Conservation (phyloP, 1,140 invertebrate species). For the Hesperophylax magnus region DNA sequence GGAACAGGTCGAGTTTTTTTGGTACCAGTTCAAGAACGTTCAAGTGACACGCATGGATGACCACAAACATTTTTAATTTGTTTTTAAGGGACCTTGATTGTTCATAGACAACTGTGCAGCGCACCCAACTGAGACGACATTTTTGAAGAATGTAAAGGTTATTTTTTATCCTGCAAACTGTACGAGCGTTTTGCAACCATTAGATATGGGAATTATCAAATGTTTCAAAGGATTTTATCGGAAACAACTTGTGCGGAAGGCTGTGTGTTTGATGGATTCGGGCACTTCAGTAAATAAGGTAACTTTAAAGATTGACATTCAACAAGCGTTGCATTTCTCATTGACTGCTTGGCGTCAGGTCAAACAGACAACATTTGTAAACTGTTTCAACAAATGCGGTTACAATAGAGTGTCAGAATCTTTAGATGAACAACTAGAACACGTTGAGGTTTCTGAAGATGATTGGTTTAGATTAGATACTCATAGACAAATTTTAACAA, state of each 20-base stretch:
- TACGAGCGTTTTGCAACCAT: conserved; percentile 25
- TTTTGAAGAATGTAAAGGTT: conserved; percentile 29
- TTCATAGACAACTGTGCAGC: conserved; percentile 26
- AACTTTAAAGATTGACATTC: no score
- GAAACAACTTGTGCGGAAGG: conserved; percentile 1
- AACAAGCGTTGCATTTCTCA: no score
- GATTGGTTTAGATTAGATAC: conserved; percentile 27
- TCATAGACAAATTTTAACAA: conserved; percentile 20
- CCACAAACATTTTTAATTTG: conserved; percentile 16
- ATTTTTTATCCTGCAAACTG: conserved; percentile 26
- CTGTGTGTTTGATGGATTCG: no score
- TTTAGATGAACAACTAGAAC: conserved; percentile 34
- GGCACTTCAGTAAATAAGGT: no score
- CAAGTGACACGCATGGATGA: no score
- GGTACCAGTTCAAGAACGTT: no score
- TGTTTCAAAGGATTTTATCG: conserved; percentile 21
- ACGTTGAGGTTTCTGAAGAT: conserved; percentile 30
- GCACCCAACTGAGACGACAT: conserved; percentile 11
- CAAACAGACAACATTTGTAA: conserved; percentile 3
- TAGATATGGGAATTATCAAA: conserved; percentile 16
- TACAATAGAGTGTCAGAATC: conserved; percentile 22
- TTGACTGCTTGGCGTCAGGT: not conserved
- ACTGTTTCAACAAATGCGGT: conserved; percentile 25
- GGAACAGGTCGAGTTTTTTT: no score
- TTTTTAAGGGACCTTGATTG: conserved; percentile 21